phyloP scores from a whole-genome alignment of 2,888 invertebrate genomes.

The Tanytarsus gracilentus region DNA sequence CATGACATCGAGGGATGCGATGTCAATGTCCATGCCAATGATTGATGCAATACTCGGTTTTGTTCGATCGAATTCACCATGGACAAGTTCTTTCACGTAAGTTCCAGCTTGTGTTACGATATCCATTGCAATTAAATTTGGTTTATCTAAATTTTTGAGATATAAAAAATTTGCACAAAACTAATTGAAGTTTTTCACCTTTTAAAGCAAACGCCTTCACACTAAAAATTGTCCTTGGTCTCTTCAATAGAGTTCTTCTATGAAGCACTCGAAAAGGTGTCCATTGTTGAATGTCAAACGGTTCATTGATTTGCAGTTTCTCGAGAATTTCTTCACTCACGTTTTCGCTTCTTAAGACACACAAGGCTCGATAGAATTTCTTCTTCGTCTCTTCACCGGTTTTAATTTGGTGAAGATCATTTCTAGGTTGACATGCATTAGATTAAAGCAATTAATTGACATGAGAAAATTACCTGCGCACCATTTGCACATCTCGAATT shows the following conservation, averaged over 20 bases:
- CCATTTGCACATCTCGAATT: constrained; percentile 55
- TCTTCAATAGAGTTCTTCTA: constrained; percentile 61
- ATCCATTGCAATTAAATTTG: constrained; percentile 50
- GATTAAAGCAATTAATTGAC: background rate
- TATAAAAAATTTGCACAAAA: too few species aligned
- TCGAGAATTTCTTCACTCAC: constrained; percentile 49
- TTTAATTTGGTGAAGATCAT: constrained; percentile 61
- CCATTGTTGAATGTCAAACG: constrained; percentile 61
- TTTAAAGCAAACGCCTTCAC: constrained; percentile 51
- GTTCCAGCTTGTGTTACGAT: constrained; percentile 84
- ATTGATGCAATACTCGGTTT: constrained; percentile 63
- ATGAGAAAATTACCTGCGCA: constrained; percentile 37
- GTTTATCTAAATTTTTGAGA: constrained; percentile 31
- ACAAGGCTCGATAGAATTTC: constrained; percentile 79
- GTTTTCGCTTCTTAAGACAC: constrained; percentile 45
- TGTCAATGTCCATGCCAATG: constrained; percentile 64
- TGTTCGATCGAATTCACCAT: constrained; percentile 90
- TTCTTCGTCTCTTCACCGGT: constrained; percentile 80
- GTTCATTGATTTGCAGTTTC: constrained; percentile 40
- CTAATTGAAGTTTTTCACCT: too few species aligned
- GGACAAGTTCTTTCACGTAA: constrained; percentile 95
- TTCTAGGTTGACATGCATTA: constrained; percentile 41
- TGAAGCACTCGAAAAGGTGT: constrained; percentile 90
- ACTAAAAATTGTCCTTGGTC: constrained; percentile 57
- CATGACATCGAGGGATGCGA: constrained; percentile 84